phyloP scores from a whole-genome alignment of 2,888 invertebrate genomes.

The Allolobophora icterica region DNA sequence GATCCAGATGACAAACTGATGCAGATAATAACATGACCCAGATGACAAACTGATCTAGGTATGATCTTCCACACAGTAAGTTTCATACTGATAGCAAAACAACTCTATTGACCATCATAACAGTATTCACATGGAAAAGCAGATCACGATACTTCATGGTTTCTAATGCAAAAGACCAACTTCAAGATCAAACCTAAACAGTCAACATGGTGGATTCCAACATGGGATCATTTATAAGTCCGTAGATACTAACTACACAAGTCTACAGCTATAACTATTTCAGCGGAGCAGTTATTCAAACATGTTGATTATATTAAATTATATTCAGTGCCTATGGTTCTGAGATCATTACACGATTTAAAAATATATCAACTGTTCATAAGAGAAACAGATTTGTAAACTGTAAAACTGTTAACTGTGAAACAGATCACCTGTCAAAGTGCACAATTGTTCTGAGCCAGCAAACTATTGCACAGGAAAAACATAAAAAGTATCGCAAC shows the following conservation, averaged over 20 bases:
- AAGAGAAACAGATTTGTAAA: not conserved
- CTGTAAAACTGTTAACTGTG: no score
- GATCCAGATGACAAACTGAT: not conserved
- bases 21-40: no score
- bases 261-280: not conserved
- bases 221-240: no score
- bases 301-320: not conserved
- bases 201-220: no score
- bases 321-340: not conserved
- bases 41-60: no score
- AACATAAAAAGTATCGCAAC: not conserved
- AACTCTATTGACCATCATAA: not conserved
- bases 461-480: not conserved
- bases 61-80: no score
- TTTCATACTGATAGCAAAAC: not conserved
- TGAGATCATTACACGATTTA: not conserved
- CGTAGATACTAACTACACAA: no score
- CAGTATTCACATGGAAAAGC: no score
- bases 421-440: not conserved
- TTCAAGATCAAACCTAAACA: no score
- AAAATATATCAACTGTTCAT: not conserved
- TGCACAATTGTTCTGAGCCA: not conserved
- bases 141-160: no score
- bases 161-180: no score
- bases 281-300: constrained; percentile 1